Evolutionary conservation across 2,113 vertebrate genomes (phyloP).

Genomic region (Rhinogobius similis): DNA sequence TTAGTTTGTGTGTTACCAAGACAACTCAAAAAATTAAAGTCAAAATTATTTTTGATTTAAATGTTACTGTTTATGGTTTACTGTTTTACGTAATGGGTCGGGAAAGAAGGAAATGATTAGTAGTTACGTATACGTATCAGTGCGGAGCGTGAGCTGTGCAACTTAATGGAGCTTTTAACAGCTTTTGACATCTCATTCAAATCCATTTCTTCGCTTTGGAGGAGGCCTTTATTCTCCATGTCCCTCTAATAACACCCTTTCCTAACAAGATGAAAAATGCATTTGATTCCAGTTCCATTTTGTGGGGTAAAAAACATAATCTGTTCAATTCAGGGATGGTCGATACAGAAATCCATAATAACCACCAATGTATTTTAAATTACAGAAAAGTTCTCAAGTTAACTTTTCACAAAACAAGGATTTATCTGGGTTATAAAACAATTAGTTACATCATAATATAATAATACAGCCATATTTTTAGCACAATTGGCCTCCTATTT

Average conservation of each 20-base stretch:
- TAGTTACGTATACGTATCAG: neutral
- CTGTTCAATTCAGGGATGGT: too few relatives aligned
- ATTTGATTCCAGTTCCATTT: neutral
- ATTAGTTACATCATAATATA: too few relatives aligned
- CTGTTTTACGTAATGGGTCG: neutral
- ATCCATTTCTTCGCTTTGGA: neutral
- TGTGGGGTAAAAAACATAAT: neutral
- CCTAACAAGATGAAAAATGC: too few relatives aligned
- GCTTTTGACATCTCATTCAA: too few relatives aligned
- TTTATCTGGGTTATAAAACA: too few relatives aligned
- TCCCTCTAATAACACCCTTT: neutral
- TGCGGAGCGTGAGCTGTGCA: neutral
- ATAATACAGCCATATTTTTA: too few relatives aligned
- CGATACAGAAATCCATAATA: too few relatives aligned
- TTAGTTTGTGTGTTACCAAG: neutral
- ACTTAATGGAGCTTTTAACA: neutral
- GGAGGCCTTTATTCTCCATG: neutral
- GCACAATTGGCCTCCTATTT: too few relatives aligned
- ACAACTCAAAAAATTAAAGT: conserved; percentile 1
- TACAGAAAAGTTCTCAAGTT: too few relatives aligned
- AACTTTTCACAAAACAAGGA: too few relatives aligned
- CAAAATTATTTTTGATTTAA: neutral
- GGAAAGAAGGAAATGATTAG: neutral
- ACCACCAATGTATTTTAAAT: too few relatives aligned
- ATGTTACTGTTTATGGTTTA: neutral